These are phyloP conservation scores for Erethizon dorsatum DNA, from an alignment of 2,797 vertebrate species.

Conservation along the genomic window DNA sequence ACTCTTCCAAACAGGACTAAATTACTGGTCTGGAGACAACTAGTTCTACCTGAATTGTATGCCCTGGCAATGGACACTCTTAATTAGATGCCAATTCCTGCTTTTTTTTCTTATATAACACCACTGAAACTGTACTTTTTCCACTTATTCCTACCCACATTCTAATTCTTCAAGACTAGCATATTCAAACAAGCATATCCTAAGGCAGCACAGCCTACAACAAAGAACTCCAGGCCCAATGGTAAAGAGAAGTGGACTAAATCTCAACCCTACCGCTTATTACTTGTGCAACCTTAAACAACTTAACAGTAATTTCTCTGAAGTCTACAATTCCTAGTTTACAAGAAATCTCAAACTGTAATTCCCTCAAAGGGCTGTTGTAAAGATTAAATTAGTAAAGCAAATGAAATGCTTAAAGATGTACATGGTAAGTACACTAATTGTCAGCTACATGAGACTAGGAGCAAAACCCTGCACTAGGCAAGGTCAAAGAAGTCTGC, in stretches of 20 bases:
- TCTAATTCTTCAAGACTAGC: constrained; percentile 1
- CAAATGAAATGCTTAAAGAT: constrained; percentile 9
- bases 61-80: neutral
- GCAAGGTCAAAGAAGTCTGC: neutral
- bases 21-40: constrained; percentile 61
- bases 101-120: neutral
- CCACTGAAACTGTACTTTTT: neutral
- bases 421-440: neutral
- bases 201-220: neutral
- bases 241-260: neutral
- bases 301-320: neutral
- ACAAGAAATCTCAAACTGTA: neutral
- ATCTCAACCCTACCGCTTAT: neutral
- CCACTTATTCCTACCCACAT: neutral
- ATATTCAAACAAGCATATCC: constrained; percentile 20
- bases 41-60: constrained; percentile 31
- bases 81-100: neutral
- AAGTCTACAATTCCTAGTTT: neutral
- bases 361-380: neutral
- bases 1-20: constrained; percentile 59
- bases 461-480: neutral
- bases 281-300: neutral
- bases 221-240: neutral
- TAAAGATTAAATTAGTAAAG: constrained; percentile 22
- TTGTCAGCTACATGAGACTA: neutral